Conservation (phyloP, 2,888 invertebrate species). For the Spilarctia lutea region DNA sequence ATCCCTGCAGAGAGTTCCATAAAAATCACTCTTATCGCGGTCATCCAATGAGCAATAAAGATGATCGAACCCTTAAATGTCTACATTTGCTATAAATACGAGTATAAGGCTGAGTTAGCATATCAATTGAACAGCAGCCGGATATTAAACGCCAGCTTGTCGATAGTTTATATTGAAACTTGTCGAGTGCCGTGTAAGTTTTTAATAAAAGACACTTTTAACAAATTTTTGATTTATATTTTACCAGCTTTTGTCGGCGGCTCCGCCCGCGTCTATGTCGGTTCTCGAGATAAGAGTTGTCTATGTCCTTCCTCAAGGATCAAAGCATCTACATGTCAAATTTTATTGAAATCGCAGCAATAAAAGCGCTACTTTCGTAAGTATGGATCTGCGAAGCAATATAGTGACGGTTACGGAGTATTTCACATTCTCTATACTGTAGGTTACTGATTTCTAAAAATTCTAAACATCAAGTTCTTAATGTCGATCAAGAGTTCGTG, state of each 20-base stretch:
- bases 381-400: constrained; percentile 12
- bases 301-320: too few species aligned
- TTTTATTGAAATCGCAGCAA: too few species aligned
- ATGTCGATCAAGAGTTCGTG: not conserved
- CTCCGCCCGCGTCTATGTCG: too few species aligned
- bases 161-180: constrained; percentile 46
- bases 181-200: constrained; percentile 41
- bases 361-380: too few species aligned
- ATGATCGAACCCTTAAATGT: constrained; percentile 35
- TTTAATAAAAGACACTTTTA: constrained; percentile 46
- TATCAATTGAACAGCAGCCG: constrained; percentile 44
- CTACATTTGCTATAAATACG: constrained; percentile 38
- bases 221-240: constrained; percentile 34
- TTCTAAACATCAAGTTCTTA: constrained; percentile 15
- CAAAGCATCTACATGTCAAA: too few species aligned
- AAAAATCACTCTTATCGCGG: constrained; percentile 11
- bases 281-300: too few species aligned
- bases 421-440: constrained; percentile 4
- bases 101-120: constrained; percentile 33
- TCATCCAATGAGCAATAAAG: constrained; percentile 30
- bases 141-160: constrained; percentile 55
- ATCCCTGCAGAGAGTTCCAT: constrained; percentile 4
- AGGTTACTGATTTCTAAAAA: not conserved
- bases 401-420: constrained; percentile 1
- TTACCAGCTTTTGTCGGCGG: not conserved